Evolutionary conservation across 2,797 vertebrate species (phyloP), one percentile per base, ranked within the genome.

Genomic region (Urocyon cinereoargenteus): DNA sequence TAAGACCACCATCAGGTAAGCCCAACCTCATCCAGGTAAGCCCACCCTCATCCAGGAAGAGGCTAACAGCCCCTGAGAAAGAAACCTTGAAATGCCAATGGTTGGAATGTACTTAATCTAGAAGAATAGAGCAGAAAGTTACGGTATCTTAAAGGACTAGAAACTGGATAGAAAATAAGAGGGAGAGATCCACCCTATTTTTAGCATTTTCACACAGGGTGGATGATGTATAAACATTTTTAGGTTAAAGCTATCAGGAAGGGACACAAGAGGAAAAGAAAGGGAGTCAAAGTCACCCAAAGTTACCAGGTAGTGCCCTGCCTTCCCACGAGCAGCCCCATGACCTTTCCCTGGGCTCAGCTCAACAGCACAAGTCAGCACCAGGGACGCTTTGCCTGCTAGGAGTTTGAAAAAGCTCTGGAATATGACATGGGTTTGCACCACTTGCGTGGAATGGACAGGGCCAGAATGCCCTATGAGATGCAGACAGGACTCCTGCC

Each of bases 231-330:
- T 3, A 85, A 51, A 55, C 34, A 36, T 49, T 51, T 84, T 14
- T 26, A 79, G 13, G 53, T 81, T 70, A 93, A 55, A 93, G 90
- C 36, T 22, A 53, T 40, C 75, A 86, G 73, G 78, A 95, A 66
- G 45, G 15, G n/a, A 86, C 3, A 36, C 1, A 0, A n/a, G n/a
- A 49, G 21, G 62, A 9, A 40, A 10, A 40, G 6, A 15, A 26
- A 31, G 10, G 64, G 21, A 9, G 64, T 24, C 68, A 86, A 92
- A n/a, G 78, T 34, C 75, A 84, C 36, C 77, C 9, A n/a, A 31
- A 94, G 57, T 40, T 77, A 31, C 45, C 78, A 57, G 83, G 53
- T 34, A 12, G 18, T n/a, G 53, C 34, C 57, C 31, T 64, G 40
- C 40, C 62, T 51, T 75, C 31, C 40, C 51, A 55, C 0, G 2